These are phyloP conservation scores for Myotis findleyi DNA, from an alignment of 2,797 vertebrate genomes.

Conservation along the genomic window DNA sequence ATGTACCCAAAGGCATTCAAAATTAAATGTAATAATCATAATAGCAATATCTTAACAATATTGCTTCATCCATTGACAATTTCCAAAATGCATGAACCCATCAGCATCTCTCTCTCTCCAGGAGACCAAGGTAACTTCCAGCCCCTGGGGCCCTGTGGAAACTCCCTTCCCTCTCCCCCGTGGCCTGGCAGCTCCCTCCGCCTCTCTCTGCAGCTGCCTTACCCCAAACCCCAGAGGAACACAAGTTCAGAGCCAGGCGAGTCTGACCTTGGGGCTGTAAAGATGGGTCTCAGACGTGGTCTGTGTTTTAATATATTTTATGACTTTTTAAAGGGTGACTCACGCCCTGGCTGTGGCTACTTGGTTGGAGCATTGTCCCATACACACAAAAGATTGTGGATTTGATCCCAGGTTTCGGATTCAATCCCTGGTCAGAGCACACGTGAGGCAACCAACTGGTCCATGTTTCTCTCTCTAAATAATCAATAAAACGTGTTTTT, in stretches of 20 bases:
- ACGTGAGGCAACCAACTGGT: background rate
- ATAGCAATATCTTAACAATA: background rate
- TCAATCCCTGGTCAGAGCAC: background rate
- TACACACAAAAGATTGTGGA: background rate
- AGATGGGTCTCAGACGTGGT: background rate
- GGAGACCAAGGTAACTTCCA: background rate
- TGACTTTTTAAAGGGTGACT: slow-evolving; percentile 53
- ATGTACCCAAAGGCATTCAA: background rate
- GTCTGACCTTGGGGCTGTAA: background rate
- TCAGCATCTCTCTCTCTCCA: background rate
- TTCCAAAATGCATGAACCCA: background rate
- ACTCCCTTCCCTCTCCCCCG: background rate
- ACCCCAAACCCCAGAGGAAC: background rate
- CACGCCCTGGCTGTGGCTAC: background rate
- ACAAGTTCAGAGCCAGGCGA: background rate
- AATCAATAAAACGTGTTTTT: background rate
- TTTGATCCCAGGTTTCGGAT: background rate
- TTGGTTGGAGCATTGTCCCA: background rate
- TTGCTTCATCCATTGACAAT: background rate
- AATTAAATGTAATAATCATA: background rate
- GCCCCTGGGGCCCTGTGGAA: background rate
- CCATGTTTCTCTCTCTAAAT: background rate
- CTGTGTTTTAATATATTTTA: slow-evolving; percentile 45
- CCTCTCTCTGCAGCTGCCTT: background rate
- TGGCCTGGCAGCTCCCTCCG: background rate